These are phyloP conservation scores for Sussaba pulchella DNA, from an alignment of 2,888 invertebrate species.

Conservation along the genomic window DNA sequence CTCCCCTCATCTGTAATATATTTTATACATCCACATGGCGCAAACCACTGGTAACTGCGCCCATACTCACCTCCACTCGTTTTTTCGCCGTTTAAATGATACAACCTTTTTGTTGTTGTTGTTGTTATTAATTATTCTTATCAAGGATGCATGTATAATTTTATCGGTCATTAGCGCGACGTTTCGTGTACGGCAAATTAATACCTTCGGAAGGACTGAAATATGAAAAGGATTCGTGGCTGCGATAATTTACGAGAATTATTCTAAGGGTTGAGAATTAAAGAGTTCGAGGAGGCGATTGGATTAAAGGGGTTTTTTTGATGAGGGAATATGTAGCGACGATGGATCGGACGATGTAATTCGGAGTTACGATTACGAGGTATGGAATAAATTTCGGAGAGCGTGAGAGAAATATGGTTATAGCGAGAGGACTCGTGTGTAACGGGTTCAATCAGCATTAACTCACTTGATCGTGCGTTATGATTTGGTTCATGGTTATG, in stretches of 20 bases:
- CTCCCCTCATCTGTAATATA: constrained; percentile 18
- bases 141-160: background rate
- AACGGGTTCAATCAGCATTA: background rate
- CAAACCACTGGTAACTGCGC: background rate
- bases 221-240: background rate
- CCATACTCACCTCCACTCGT: background rate
- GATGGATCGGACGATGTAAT: no score
- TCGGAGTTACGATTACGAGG: no score
- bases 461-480: background rate
- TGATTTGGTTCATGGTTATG: no score
- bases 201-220: background rate
- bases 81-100: constrained; percentile 7
- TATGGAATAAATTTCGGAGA: no score
- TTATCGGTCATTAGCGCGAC: background rate
- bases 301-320: no score
- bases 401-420: background rate
- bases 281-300: no score
- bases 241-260: background rate
- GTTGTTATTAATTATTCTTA: constrained; percentile 1
- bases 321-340: no score
- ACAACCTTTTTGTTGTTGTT: no score
- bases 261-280: no score
- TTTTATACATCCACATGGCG: constrained; percentile 21
- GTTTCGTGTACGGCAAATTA: background rate
- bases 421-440: background rate